These are phyloP conservation scores for Equus quagga DNA, from an alignment of 2,113 vertebrate genomes.

Conservation along the genomic window DNA sequence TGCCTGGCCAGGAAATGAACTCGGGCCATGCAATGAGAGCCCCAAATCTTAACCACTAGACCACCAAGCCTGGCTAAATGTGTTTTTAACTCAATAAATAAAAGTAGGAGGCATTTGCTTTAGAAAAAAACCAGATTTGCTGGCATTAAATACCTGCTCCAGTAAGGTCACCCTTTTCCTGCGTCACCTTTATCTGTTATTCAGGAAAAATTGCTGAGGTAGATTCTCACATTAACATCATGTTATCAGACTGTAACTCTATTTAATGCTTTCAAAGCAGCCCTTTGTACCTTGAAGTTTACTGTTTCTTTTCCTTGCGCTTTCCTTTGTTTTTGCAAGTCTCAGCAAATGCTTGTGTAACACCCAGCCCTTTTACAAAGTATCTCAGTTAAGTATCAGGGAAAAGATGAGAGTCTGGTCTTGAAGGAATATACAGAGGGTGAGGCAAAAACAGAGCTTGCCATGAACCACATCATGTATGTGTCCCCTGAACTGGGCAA, in stretches of 20 bases:
- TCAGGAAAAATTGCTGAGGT: neutral
- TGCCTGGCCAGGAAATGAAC: too few species aligned
- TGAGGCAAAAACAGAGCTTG: neutral
- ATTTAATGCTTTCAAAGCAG: neutral
- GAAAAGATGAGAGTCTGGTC: neutral
- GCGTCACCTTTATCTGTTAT: neutral
- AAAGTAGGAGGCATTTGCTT: neutral
- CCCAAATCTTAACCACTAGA: too few species aligned
- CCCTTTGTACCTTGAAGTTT: neutral
- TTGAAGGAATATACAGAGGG: neutral
- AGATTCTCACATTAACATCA: neutral
- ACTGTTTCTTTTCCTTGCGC: neutral
- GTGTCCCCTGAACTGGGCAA: neutral
- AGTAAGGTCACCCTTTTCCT: neutral
- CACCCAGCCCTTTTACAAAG: neutral
- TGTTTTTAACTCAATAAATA: conserved; percentile 17
- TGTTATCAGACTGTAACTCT: neutral
- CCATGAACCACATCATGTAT: neutral
- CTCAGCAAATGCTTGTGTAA: neutral
- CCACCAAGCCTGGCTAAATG: too few species aligned
- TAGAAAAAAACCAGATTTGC: neutral
- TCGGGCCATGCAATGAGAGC: too few species aligned
- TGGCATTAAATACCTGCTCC: neutral
- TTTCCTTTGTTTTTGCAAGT: conserved; percentile 21
- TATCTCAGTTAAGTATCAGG: neutral